Evolutionary conservation across 2,797 vertebrate species (phyloP).

Genomic region (Oryzias dopingdopingensis): DNA sequence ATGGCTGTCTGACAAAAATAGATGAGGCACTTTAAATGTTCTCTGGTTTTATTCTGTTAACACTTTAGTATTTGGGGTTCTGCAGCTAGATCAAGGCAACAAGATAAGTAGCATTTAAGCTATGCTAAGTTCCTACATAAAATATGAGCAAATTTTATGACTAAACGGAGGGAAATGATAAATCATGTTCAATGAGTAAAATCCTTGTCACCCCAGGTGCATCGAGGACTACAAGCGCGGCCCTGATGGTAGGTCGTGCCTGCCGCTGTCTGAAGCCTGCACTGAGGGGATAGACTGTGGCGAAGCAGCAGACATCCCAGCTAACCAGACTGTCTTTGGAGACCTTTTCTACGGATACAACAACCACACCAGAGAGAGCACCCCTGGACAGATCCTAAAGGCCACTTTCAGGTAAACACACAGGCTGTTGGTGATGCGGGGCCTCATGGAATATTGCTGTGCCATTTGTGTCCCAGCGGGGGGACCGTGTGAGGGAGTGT

Average conservation of each 20-base stretch:
- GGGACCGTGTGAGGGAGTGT: slow-evolving; percentile 2
- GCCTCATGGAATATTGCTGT: slow-evolving; percentile 24
- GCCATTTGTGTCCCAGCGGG: slow-evolving; percentile 37
- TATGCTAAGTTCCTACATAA: too few relatives aligned
- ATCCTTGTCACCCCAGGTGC: slow-evolving; percentile 75
- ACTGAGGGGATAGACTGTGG: slow-evolving; percentile 86
- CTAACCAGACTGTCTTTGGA: slow-evolving; percentile 95
- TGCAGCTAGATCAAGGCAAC: too few relatives aligned
- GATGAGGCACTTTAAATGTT: too few relatives aligned
- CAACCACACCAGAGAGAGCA: slow-evolving; percentile 91
- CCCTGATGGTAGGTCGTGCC: slow-evolving; percentile 88
- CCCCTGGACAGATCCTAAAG: slow-evolving; percentile 90
- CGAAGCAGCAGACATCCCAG: slow-evolving; percentile 86
- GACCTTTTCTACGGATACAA: slow-evolving; percentile 98
- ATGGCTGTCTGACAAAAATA: too few relatives aligned
- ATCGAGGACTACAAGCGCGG: slow-evolving; percentile 96
- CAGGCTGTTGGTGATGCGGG: slow-evolving; percentile 25
- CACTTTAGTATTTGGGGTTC: too few relatives aligned
- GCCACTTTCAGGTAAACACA: slow-evolving; percentile 89
- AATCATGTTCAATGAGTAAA: neutral
- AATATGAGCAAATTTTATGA: neutral
- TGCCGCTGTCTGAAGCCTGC: slow-evolving; percentile 90
- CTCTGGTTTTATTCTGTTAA: too few relatives aligned
- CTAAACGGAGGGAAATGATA: neutral
- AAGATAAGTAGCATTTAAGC: too few relatives aligned